A percentile compares a stretch with the other conserved stretches of the same genome.
phyloP scores from a whole-genome alignment of 2,113 vertebrate species.

The Brienomyrus longianalis region DNA sequence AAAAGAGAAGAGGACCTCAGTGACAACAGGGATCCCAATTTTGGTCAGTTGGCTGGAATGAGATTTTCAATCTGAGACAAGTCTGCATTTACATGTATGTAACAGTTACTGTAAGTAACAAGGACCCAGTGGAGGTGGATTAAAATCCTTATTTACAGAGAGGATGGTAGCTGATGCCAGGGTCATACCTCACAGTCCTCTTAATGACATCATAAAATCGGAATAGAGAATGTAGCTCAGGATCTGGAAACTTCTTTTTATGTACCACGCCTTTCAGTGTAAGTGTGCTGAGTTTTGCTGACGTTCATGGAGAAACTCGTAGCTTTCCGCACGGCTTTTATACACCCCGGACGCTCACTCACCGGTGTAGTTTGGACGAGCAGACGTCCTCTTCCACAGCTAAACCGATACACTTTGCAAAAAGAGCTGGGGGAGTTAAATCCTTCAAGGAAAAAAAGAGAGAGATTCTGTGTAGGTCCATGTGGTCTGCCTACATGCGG shows the following conservation, averaged over 20 bases:
- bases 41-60: not conserved
- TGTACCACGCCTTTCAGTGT: not conserved
- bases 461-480: not conserved
- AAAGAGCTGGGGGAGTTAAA: not conserved
- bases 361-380: not conserved
- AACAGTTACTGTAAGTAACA: not conserved
- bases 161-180: not conserved
- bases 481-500: not conserved
- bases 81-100: not conserved
- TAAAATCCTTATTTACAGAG: not conserved
- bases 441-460: not conserved
- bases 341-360: not conserved
- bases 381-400: not conserved
- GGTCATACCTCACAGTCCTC: not conserved
- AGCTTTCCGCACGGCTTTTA: not conserved
- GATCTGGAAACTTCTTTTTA: constrained; percentile 24
- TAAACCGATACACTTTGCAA: not conserved
- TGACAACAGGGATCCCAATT: not conserved
- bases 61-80: not conserved
- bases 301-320: not conserved
- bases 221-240: constrained; percentile 25
- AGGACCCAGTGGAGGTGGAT: not conserved
- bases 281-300: not conserved
- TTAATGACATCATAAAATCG: not conserved
- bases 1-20: not conserved